These are phyloP conservation scores for Scelioninae gen. 1 DNA, from an alignment of 2,888 invertebrate species.

Conservation along the genomic window DNA sequence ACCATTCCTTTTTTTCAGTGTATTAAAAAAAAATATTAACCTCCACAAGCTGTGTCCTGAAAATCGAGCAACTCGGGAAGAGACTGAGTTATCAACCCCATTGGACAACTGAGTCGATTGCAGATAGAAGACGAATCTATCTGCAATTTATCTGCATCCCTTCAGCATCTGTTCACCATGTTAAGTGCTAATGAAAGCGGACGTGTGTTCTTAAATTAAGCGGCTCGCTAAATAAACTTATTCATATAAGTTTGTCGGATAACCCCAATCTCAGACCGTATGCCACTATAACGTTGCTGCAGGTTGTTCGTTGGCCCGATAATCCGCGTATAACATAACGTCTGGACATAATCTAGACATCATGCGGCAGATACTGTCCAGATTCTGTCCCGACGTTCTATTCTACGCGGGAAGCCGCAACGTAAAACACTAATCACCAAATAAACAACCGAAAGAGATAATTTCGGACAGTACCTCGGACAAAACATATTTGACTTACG, in stretches of 20 bases:
- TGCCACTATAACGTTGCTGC: constrained; percentile 27
- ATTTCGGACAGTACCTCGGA: constrained; percentile 25
- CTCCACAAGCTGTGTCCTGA: constrained; percentile 11
- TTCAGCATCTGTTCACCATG: constrained; percentile 34
- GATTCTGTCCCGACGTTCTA: too few species aligned
- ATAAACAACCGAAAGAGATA: constrained; percentile 6
- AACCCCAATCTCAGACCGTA: constrained; percentile 23
- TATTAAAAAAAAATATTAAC: too few species aligned
- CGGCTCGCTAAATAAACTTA: constrained; percentile 37
- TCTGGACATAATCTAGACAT: too few species aligned
- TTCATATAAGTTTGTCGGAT: neutral
- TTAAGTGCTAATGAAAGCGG: too few species aligned
- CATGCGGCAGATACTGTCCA: too few species aligned
- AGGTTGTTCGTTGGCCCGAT: constrained; percentile 36
- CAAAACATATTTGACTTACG: constrained; percentile 23
- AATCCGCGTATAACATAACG: too few species aligned
- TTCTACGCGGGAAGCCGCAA: too few species aligned
- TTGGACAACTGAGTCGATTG: constrained; percentile 25
- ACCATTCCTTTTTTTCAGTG: too few species aligned
- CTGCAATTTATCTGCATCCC: too few species aligned
- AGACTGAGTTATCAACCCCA: constrained; percentile 32
- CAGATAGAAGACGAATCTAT: constrained; percentile 22
- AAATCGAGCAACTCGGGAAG: constrained; percentile 13
- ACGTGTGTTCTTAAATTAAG: too few species aligned
- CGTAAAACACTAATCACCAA: constrained; percentile 16